Evolutionary conservation across 2,113 vertebrate genomes (phyloP), one percentile per base, ranked within the genome.

Genomic region (Thunnus maccoyii): DNA sequence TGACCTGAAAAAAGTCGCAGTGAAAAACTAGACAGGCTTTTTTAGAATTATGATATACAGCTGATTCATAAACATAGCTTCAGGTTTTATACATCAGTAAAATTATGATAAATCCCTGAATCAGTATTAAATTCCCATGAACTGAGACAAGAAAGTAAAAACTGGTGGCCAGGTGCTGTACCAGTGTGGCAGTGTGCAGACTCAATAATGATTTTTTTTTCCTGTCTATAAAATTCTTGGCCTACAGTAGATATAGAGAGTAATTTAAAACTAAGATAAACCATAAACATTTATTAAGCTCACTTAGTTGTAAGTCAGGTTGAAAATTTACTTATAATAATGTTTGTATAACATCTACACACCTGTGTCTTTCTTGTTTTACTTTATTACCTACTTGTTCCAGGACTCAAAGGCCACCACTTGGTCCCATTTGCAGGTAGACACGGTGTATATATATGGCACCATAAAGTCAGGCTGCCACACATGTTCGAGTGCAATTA

Each of bases 381-480:
- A 85, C 67, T 82, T 88, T 75, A 91, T 91, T 85, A 86, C 85
- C 84, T n/a, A 47, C 81, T 81, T 82, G 68, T 82, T 79, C 51
- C 13, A 9, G 41, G 46, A 70, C 64, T 76, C 55, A 86, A 86
- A 86, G 76, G 81, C 86, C 80, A 84, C 64, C 15, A 44, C 75
- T 72, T 82, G 44, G 27, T 82, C 71, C 72, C 86, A 85, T 90
- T 91, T 88, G 83, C 76, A 89, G 81, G 81, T 87, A 73, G 57
- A 25, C 61, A 41, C 18, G 14, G 41, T 63, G 82, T 76, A 85
- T 85, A 85, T 85, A 89, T 87, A 91, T 76, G 58, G 55, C 67
- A 72, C 72, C 80, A 76, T 93, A 90, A 92, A 91, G 77, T 86
- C 83, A 78, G 76, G 70, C 75, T 87, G 78, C 79, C 79, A 81